phyloP scores from a whole-genome alignment of 2,113 vertebrate genomes.

The Tyrannus savana region DNA sequence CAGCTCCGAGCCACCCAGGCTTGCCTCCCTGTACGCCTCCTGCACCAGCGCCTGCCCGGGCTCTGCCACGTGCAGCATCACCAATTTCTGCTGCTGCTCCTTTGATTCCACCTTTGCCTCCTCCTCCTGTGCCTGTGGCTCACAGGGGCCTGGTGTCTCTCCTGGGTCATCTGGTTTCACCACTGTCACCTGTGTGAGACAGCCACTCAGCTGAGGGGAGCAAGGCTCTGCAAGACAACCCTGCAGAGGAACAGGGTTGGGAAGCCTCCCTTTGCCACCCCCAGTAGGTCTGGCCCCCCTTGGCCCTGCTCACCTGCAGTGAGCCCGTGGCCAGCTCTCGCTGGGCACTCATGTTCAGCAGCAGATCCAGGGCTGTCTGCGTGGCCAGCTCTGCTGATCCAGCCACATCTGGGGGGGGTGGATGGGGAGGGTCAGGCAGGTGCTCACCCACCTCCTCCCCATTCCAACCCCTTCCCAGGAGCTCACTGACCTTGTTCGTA shows the following conservation, averaged over 20 bases:
- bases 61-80: conserved; percentile 89
- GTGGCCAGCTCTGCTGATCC: conserved; percentile 85
- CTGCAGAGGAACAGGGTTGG: background rate
- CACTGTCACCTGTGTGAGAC: conserved; percentile 79
- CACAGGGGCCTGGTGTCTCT: background rate
- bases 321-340: conserved; percentile 82
- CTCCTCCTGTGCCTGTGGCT: conserved; percentile 4
- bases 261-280: background rate
- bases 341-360: conserved; percentile 93
- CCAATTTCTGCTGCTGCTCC: conserved; percentile 77
- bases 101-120: background rate
- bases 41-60: conserved; percentile 73
- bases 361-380: conserved; percentile 89
- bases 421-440: background rate
- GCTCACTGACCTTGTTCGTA: conserved; percentile 86
- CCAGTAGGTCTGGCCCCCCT: fast-evolving
- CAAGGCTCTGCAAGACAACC: background rate
- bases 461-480: fast-evolving
- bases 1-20: conserved; percentile 73
- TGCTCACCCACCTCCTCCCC: fast-evolving
- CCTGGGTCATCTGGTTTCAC: conserved; percentile 74
- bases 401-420: conserved; percentile 54
- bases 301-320: conserved; percentile 82
- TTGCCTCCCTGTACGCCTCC: conserved; percentile 74
- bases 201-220: background rate